Conservation (phyloP, 2,888 invertebrate genomes). For the Molorchus minor region DNA sequence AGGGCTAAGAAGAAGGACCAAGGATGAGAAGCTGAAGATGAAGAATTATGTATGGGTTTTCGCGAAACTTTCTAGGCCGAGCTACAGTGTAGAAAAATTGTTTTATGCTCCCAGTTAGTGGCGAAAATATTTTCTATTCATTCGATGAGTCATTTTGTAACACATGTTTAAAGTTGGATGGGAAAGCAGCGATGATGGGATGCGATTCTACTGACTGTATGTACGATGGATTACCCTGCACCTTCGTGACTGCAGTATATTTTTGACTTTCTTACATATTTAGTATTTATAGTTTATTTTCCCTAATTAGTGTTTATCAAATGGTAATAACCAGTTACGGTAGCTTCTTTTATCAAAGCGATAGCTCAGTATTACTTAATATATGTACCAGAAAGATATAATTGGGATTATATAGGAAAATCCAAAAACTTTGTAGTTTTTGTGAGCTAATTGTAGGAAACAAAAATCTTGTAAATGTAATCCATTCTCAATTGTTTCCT, state of each 20-base stretch:
- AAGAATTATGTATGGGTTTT: conserved; percentile 43
- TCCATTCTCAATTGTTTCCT: too few relatives aligned
- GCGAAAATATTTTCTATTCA: conserved; percentile 9
- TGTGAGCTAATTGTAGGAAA: too few relatives aligned
- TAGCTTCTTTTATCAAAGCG: too few relatives aligned
- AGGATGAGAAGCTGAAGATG: conserved; percentile 53
- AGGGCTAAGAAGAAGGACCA: conserved; percentile 62
- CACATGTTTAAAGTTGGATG: conserved; percentile 32
- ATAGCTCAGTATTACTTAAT: too few relatives aligned
- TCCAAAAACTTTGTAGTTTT: too few relatives aligned
- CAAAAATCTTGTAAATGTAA: too few relatives aligned
- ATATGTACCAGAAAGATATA: too few relatives aligned
- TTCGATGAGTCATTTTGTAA: conserved; percentile 23
- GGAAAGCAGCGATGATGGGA: conserved; percentile 54
- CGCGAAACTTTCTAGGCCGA: conserved; percentile 54
- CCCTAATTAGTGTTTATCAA: too few relatives aligned
- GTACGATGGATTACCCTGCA: conserved; percentile 53
- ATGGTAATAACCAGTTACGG: too few relatives aligned
- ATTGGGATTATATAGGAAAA: too few relatives aligned
- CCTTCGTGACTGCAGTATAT: conserved; percentile 54
- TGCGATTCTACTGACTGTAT: conserved; percentile 54
- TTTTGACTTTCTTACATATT: too few relatives aligned
- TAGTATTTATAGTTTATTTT: too few relatives aligned
- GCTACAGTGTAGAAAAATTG: conserved; percentile 63
- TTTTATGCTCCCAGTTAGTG: conserved; percentile 22